These are phyloP conservation scores for Epistrophe eligans DNA, from an alignment of 2,888 invertebrate species.

Conservation along the genomic window DNA sequence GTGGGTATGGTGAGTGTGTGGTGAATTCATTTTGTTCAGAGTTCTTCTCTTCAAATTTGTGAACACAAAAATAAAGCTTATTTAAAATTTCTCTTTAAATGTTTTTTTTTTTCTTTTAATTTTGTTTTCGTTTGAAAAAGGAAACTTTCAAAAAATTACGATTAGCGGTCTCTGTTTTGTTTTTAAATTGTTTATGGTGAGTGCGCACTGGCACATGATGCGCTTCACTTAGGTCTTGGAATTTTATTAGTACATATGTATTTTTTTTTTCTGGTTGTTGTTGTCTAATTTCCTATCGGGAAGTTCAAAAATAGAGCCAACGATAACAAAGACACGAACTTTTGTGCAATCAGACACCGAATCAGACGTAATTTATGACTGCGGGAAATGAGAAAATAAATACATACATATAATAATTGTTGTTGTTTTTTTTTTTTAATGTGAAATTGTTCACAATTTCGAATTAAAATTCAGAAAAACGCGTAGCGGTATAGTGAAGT, in stretches of 20 bases:
- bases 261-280: constrained; percentile 25
- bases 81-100: constrained; percentile 29
- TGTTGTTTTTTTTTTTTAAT: constrained; percentile 11
- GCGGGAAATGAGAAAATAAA: constrained; percentile 36
- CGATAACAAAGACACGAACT: constrained; percentile 66
- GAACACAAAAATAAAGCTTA: constrained; percentile 36
- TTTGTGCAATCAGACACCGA: constrained; percentile 69
- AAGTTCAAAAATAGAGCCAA: constrained; percentile 55
- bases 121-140: constrained; percentile 19
- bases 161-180: constrained; percentile 30
- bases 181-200: constrained; percentile 55
- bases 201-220: constrained; percentile 69
- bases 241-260: background rate
- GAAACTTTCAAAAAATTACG: constrained; percentile 20
- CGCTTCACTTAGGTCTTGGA: constrained; percentile 52
- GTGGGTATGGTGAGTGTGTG: constrained; percentile 61
- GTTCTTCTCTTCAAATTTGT: constrained; percentile 29
- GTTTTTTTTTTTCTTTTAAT: constrained; percentile 8
- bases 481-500: constrained; percentile 4
- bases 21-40: constrained; percentile 68
- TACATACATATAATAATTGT: background rate
- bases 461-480: constrained; percentile 56
- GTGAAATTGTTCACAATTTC: constrained; percentile 45
- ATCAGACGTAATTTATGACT: constrained; percentile 71
- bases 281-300: constrained; percentile 31